Base-by-base conservation (phyloP, 1,140 invertebrate species). In the Periplaneta americana region DNA sequence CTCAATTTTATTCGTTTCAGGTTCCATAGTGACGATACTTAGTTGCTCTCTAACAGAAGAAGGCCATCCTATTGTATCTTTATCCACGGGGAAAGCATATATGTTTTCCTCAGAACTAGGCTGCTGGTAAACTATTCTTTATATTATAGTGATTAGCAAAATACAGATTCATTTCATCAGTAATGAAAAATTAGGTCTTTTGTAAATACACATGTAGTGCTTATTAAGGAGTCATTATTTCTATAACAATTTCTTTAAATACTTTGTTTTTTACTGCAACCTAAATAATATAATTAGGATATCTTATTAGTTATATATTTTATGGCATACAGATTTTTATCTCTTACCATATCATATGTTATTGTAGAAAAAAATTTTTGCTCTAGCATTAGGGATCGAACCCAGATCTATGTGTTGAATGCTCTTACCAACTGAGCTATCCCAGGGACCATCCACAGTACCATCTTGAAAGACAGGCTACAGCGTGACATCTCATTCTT, bases 51-150 rank as follows among this genome's bases (percentile, higher is more conserved):
- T 95, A 31, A 89, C 92, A 32, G 88, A 92, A 13, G 88, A 91
- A 80, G 92, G 93, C 36, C 88, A 91, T 83, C 93, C 93, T 2
- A 86, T 94, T 80, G 87, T 95, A 78, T 90, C 92, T 35, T 86
- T 95, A 28, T 93, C 90, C 22, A 93, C 91, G 84, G 93, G 93
- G 17, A 92, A 92, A 87, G 91, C 92, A 32, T 95, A 93, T 85
- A 91, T 93, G 33, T 95, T 92, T 84, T 91, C 91, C 83, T 85
- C 89, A 78, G 91, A 93, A 83, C 86, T 95, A 79, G 90, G 89
- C 81, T 88, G 91, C 17, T 95, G 94, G 94, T 93, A 87, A 89
- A 88, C 87, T 75, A 9, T n/a, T n/a, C n/a, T n/a, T n/a, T n/a
- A n/a, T n/a, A n/a, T n/a, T n/a, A n/a, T n/a, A n/a, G n/a, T n/a